Percentiles rank a stretch among this genome's conserved stretches.
Evolutionary conservation across 2,797 vertebrate species (phyloP).

Genomic region (Eurystomus glaucurus): DNA sequence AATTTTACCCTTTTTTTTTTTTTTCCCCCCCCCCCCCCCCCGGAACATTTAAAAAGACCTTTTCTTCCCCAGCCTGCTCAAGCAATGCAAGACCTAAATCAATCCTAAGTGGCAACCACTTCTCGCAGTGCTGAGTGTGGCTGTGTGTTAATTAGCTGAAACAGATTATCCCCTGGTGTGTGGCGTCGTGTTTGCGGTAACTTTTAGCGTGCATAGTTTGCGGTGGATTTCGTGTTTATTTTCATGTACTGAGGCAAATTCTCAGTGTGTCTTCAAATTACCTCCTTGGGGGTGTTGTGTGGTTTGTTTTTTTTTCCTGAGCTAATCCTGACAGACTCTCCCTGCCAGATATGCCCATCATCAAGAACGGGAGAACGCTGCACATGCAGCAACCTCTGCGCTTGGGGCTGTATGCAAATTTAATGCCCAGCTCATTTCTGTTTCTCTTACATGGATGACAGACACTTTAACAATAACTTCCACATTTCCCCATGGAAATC

Average conservation of each 20-base stretch:
- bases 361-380: slow-evolving; percentile 79
- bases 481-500: slow-evolving; percentile 77
- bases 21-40: background rate
- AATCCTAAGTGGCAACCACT: slow-evolving; percentile 77
- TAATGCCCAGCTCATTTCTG: slow-evolving; percentile 86
- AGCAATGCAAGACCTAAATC: slow-evolving; percentile 72
- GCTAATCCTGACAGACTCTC: slow-evolving; percentile 85
- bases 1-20: slow-evolving; percentile 21
- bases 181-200: slow-evolving; percentile 69
- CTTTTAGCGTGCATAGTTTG: slow-evolving; percentile 69
- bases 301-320: slow-evolving; percentile 74
- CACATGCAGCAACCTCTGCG: slow-evolving; percentile 79
- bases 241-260: slow-evolving; percentile 83
- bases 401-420: slow-evolving; percentile 88
- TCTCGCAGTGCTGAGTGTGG: slow-evolving; percentile 47
- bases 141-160: slow-evolving; percentile 84
- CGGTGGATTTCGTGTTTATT: slow-evolving; percentile 84
- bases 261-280: slow-evolving; percentile 87
- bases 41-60: slow-evolving; percentile 53
- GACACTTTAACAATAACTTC: slow-evolving; percentile 82
- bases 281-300: slow-evolving; percentile 82
- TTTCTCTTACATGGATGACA: slow-evolving; percentile 83
- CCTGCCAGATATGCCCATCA: slow-evolving; percentile 86
- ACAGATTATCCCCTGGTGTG: slow-evolving; percentile 82
- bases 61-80: slow-evolving; percentile 69